Base-by-base conservation (phyloP, 1,140 invertebrate species). In the Mycetomoellerius zeteki region DNA sequence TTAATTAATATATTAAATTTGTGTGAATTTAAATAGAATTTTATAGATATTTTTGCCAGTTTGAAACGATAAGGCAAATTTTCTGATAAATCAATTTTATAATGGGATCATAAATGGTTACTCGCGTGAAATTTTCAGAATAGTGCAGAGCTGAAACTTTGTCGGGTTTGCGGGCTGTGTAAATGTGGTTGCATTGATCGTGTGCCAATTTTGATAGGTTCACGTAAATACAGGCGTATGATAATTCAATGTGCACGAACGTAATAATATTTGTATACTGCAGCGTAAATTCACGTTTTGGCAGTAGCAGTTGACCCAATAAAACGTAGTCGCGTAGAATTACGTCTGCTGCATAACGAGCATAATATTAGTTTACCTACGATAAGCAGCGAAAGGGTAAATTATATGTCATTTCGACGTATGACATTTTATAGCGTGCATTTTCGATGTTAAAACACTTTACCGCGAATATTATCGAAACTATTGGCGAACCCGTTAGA, bases 241-340 rank as follows among this genome's bases (percentile, higher is more conserved):
- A 84, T 75, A 84, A 84, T 84, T 84, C 37, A 75, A 84, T 50
- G 80, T 54, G 67, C 67, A 14, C 54, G 56, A 56, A 75, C 54
- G 69, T 84, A 84, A 75, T 84, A 84, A 84, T 75, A 75, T 84
- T 73, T 84, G 69, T 75, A 73, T 50, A 30, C 24, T 60, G 54
- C 24, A 50, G 37, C 54, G 54, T 75, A 84, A 84, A 84, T 84
- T 84, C 69, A 30, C 54, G 54, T 75, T 73, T 69, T 73, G 54
- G 69, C 65, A 56, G 43, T 81, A 75, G 37, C 80, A 84, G 37
- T 73, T 75, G 80, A 75, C 54, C 69, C 80, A 60, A 75, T 84
- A 84, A 84, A 84, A 75, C 37, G 54, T 24, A 82, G 67, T 82
- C 67, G 37, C 69, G 54, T 47, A 50, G 54, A 84, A 84, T 84